Evolutionary conservation across 2,888 invertebrate genomes (phyloP).

Genomic region (Helobdella robusta): DNA sequence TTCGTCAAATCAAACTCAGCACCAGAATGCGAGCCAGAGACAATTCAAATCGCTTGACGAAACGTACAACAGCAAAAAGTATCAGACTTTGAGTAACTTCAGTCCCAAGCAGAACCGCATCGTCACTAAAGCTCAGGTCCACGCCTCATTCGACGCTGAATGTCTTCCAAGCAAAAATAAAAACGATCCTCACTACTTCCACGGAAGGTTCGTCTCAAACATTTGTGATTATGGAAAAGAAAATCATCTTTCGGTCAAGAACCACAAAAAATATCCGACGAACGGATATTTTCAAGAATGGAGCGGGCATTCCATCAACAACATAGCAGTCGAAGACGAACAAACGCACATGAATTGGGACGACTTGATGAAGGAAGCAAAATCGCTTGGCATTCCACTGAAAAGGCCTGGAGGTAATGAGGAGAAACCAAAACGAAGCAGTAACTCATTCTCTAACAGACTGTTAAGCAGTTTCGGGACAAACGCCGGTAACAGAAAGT

Average conservation of each 20-base stretch:
- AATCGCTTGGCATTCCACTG: constrained; percentile 31
- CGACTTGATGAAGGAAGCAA: constrained; percentile 33
- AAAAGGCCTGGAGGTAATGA: constrained; percentile 11
- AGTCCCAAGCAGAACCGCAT: constrained; percentile 5
- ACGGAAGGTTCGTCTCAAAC: constrained; percentile 13
- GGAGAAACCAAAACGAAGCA: background rate
- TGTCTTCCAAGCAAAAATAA: background rate
- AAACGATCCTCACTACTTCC: background rate
- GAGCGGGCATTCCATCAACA: background rate
- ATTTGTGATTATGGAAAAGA: constrained; percentile 10
- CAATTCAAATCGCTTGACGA: background rate
- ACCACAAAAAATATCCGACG: no score
- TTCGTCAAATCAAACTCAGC: no score
- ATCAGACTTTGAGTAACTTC: constrained; percentile 19
- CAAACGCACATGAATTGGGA: constrained; percentile 34
- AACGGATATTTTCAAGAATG: no score
- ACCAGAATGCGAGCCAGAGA: constrained; percentile 4
- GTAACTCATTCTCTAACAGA: background rate
- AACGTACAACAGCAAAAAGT: constrained; percentile 8
- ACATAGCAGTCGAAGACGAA: constrained; percentile 23
- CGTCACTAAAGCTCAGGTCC: background rate
- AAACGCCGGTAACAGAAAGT: background rate
- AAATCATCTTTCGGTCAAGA: background rate
- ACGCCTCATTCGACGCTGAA: constrained; percentile 11
- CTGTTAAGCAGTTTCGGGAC: constrained; percentile 5